Percentiles rank a stretch among this genome's conserved stretches.
phyloP scores from a whole-genome alignment of 2,888 invertebrate species.

The Hyalella azteca region DNA sequence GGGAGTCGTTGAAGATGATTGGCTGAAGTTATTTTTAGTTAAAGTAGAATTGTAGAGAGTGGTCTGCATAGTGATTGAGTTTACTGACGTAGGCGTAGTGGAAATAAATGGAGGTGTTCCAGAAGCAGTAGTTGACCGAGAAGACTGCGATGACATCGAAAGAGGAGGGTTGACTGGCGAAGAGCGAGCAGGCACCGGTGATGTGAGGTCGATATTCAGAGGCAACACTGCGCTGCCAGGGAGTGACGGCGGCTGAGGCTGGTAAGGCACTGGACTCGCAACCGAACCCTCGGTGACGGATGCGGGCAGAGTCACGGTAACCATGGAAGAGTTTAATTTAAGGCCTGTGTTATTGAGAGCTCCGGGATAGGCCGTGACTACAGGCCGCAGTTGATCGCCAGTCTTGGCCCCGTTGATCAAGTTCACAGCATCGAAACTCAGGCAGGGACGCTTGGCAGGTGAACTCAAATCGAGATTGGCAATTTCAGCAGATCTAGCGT shows the following conservation, averaged over 20 bases:
- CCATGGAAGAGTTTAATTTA: not conserved
- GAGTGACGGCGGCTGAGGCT: constrained; percentile 2
- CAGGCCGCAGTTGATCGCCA: not conserved
- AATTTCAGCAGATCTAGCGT: not conserved
- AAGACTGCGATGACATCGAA: not conserved
- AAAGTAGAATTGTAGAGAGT: constrained; percentile 20
- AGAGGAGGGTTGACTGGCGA: not conserved
- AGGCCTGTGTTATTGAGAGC: not conserved
- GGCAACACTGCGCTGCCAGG: not conserved
- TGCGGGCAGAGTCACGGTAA: not conserved
- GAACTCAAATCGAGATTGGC: not conserved
- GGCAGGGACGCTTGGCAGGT: not conserved
- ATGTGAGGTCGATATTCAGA: not conserved
- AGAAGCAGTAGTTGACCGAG: not conserved
- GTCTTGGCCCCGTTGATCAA: not conserved
- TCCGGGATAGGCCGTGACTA: not conserved
- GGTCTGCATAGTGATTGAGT: not conserved
- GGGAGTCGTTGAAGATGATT: not conserved
- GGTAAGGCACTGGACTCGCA: constrained; percentile 37
- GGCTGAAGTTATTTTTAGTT: not conserved
- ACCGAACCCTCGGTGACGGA: not conserved
- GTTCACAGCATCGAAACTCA: not conserved
- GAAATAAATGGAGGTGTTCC: not conserved
- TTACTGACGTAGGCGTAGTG: not conserved
- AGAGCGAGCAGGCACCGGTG: not conserved